Conservation (phyloP, 2,888 invertebrate genomes). For the Drosophila cognata region DNA sequence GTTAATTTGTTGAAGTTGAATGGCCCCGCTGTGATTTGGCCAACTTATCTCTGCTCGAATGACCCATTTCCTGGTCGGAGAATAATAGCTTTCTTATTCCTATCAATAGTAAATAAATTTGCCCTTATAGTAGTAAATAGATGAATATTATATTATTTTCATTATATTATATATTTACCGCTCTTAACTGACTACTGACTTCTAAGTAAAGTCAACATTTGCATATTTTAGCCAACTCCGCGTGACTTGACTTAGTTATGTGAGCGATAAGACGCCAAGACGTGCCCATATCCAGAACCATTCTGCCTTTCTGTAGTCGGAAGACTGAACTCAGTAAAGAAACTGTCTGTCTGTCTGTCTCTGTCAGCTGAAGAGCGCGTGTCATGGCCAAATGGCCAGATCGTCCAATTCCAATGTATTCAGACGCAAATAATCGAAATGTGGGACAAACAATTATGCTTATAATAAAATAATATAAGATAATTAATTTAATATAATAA, state of each 20-base stretch:
- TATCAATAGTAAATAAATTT: not conserved
- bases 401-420: not conserved
- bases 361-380: slow-evolving; percentile 39
- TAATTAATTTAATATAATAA: not conserved
- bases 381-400: slow-evolving; percentile 58
- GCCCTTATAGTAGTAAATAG: not conserved
- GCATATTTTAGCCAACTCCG: slow-evolving; percentile 47
- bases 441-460: not conserved
- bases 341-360: slow-evolving; percentile 4
- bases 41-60: slow-evolving; percentile 43
- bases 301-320: slow-evolving; percentile 26
- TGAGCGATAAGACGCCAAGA: slow-evolving; percentile 62
- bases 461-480: not conserved
- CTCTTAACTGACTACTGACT: not conserved
- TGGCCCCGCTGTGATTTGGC: slow-evolving; percentile 61
- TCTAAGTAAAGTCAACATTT: slow-evolving; percentile 32
- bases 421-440: not conserved
- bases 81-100: not conserved
- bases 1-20: slow-evolving; percentile 33
- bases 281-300: slow-evolving; percentile 53
- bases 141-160: not conserved
- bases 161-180: too few species aligned
- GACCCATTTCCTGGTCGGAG: not conserved
- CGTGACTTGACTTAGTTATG: slow-evolving; percentile 51
- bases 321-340: slow-evolving; percentile 19